Conservation (phyloP, 2,888 invertebrate species). For the Stenurella melanura region DNA sequence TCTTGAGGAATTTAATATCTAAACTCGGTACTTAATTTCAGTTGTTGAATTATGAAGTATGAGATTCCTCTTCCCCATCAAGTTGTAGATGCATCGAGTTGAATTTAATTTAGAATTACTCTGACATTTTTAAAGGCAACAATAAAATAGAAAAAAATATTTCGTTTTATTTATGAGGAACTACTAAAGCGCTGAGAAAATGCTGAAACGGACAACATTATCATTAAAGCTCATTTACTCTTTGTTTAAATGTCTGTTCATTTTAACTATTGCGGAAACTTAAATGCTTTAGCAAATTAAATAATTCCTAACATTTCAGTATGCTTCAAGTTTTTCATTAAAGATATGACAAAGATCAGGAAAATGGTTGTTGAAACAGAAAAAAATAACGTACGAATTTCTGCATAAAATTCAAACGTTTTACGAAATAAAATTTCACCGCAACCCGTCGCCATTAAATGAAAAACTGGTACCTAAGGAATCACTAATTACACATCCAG, state of each 20-base stretch:
- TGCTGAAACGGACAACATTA: background rate
- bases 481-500: no score
- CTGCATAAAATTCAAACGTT: no score
- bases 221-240: background rate
- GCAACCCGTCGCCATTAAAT: no score
- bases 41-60: slow-evolving; percentile 52
- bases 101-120: slow-evolving; percentile 29
- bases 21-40: slow-evolving; percentile 50
- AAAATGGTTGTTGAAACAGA: no score
- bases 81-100: slow-evolving; percentile 32
- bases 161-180: background rate
- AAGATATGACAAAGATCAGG: no score
- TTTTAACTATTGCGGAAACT: background rate
- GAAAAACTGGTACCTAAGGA: no score
- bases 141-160: slow-evolving; percentile 3
- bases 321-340: no score
- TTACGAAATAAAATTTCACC: no score
- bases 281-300: background rate
- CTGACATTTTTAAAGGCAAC: slow-evolving; percentile 1
- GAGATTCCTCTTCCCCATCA: slow-evolving; percentile 31
- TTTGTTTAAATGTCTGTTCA: background rate
- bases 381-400: no score
- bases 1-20: slow-evolving; percentile 49
- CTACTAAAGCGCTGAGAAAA: background rate
- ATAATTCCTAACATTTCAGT: background rate